These are phyloP conservation scores for Pseudopleuronectes americanus DNA, from an alignment of 2,797 vertebrate species.

Conservation along the genomic window DNA sequence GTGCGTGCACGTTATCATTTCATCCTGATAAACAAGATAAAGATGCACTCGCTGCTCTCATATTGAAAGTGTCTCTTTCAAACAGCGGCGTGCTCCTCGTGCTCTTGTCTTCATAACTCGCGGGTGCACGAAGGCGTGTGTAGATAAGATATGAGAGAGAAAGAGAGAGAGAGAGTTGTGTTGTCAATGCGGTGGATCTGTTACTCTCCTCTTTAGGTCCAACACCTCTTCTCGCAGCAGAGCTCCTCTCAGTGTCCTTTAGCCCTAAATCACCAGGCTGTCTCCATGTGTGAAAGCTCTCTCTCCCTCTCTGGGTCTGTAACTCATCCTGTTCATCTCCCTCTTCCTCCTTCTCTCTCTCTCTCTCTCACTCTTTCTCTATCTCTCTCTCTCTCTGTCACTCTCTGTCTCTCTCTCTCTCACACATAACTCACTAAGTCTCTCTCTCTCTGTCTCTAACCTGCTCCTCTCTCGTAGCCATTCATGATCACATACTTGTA, in stretches of 20 bases:
- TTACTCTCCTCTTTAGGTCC: constrained; percentile 63
- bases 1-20: constrained; percentile 16
- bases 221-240: constrained; percentile 67
- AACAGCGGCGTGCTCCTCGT: constrained; percentile 32
- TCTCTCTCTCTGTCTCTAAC: constrained; percentile 52
- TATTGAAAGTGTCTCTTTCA: constrained; percentile 39
- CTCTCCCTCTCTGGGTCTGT: constrained; percentile 60
- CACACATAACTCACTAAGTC: constrained; percentile 61
- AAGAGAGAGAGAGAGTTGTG: not conserved
- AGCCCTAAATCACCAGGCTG: constrained; percentile 74
- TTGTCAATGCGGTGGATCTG: constrained; percentile 60
- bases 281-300: constrained; percentile 74
- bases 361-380: constrained; percentile 56
- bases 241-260: constrained; percentile 75
- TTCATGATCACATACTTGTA: constrained; percentile 51
- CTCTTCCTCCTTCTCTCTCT: constrained; percentile 44
- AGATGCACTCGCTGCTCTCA: constrained; percentile 27
- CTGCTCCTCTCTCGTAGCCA: constrained; percentile 47
- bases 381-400: constrained; percentile 54
- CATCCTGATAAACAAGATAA: constrained; percentile 35
- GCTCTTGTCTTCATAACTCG: constrained; percentile 55
- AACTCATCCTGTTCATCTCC: constrained; percentile 66
- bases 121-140: constrained; percentile 46
- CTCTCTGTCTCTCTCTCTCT: constrained; percentile 53
- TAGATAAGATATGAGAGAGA: constrained; percentile 68